Conservation (phyloP, 2,888 invertebrate species). For the Brachypalpus laphriformis region DNA sequence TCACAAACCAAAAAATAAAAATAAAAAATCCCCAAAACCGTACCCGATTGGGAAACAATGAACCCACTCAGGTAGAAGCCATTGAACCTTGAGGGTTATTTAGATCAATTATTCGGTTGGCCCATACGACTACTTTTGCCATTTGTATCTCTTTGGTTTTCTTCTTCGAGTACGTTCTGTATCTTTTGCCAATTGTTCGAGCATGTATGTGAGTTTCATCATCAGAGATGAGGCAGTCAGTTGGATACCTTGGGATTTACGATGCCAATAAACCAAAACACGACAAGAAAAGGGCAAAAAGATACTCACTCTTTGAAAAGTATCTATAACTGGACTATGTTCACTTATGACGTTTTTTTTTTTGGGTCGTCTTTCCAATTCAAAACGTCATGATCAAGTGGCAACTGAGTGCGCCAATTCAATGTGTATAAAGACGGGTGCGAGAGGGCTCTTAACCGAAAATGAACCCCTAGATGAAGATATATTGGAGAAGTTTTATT, state of each 20-base stretch:
- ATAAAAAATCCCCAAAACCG: slow-evolving; percentile 20
- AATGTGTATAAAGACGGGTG: neutral
- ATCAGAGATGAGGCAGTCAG: neutral
- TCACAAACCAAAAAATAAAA: neutral
- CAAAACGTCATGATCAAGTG: slow-evolving; percentile 19
- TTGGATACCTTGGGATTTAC: slow-evolving; percentile 31
- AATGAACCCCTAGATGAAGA: slow-evolving; percentile 9
- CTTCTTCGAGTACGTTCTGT: slow-evolving; percentile 16
- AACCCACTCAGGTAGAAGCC: slow-evolving; percentile 57
- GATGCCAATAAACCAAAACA: slow-evolving; percentile 26
- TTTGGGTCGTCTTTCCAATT: slow-evolving; percentile 13
- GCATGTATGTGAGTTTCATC: neutral
- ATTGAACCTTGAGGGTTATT: slow-evolving; percentile 69
- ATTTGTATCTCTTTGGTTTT: slow-evolving; percentile 2
- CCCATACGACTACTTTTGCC: neutral
- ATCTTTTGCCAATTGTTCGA: neutral
- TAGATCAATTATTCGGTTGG: slow-evolving; percentile 51
- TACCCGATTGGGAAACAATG: slow-evolving; percentile 61
- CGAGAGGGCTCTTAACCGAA: slow-evolving; percentile 13
- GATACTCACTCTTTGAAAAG: neutral
- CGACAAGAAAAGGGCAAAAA: slow-evolving; percentile 12
- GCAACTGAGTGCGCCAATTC: slow-evolving; percentile 16
- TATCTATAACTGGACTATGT: slow-evolving; percentile 22
- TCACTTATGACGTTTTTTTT: slow-evolving; percentile 13
- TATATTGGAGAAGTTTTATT: neutral